A percentile compares a stretch with the other conserved stretches of the same genome.
phyloP scores from a whole-genome alignment of 2,797 vertebrate genomes.

The Anguilla marmorata region DNA sequence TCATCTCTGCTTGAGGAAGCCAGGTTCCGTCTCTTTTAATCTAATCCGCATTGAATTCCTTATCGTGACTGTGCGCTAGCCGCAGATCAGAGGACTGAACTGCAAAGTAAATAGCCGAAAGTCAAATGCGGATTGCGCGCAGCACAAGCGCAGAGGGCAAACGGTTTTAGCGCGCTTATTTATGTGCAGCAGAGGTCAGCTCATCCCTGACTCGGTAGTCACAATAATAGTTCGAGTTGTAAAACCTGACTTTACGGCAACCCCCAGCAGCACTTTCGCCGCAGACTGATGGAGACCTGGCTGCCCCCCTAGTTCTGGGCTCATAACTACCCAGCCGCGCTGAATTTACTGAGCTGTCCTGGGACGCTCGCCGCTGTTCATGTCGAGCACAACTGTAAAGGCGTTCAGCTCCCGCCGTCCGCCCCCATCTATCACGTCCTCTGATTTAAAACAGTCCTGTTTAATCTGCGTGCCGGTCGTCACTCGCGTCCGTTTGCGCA shows the following conservation, averaged over 20 bases:
- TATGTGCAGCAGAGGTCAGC: conserved; percentile 23
- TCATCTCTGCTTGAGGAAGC: conserved; percentile 40
- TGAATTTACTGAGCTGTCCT: neutral
- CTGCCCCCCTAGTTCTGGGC: conserved; percentile 26
- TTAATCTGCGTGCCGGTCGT: neutral
- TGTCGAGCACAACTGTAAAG: neutral
- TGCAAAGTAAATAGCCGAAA: conserved; percentile 51
- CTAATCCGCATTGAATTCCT: conserved; percentile 49
- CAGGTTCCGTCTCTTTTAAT: conserved; percentile 47
- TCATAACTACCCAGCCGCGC: neutral
- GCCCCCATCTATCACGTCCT: neutral
- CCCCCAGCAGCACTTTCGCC: conserved; percentile 40
- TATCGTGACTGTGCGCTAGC: conserved; percentile 49
- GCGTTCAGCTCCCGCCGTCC: neutral
- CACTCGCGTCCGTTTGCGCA: neutral
- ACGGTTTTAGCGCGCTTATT: conserved; percentile 48
- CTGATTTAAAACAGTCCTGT: neutral
- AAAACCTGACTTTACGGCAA: conserved; percentile 37
- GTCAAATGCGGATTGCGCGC: conserved; percentile 44
- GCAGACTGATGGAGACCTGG: conserved; percentile 46
- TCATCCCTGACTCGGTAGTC: conserved; percentile 22
- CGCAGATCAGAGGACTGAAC: conserved; percentile 58
- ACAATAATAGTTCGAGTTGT: conserved; percentile 26
- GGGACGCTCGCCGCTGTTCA: neutral
- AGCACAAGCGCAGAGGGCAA: conserved; percentile 34